These are phyloP conservation scores for Pungitius pungitius DNA, from an alignment of 2,113 vertebrate genomes.

Conservation along the genomic window DNA sequence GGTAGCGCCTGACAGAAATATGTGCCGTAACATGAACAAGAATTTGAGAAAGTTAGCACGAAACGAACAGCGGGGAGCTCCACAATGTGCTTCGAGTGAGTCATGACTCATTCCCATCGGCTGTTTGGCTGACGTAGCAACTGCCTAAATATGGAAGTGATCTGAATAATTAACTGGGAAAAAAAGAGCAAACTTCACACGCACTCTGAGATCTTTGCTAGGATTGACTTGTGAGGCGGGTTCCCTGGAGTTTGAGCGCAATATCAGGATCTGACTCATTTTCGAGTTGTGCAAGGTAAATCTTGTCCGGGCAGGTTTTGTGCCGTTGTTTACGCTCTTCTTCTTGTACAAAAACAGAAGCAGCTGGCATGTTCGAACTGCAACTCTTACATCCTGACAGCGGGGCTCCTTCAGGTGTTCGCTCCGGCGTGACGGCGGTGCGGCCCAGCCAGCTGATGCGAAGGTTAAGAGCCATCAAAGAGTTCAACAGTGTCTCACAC, in stretches of 20 bases:
- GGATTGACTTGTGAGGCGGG: constrained; percentile 57
- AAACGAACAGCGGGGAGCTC: constrained; percentile 20
- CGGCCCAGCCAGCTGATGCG: constrained; percentile 54
- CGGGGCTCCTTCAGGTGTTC: constrained; percentile 67
- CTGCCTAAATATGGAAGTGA: constrained; percentile 10
- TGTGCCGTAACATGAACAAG: constrained; percentile 12
- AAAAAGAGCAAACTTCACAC: constrained; percentile 3
- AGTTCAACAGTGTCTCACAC: constrained; percentile 52
- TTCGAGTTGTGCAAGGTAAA: constrained; percentile 54
- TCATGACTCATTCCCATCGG: constrained; percentile 20
- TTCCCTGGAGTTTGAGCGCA: constrained; percentile 43
- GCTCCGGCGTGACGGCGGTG: constrained; percentile 48
- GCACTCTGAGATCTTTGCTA: constrained; percentile 16
- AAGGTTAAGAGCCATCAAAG: constrained; percentile 69
- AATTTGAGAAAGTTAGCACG: constrained; percentile 27
- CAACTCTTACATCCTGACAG: constrained; percentile 48
- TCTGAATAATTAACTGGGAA: constrained; percentile 36
- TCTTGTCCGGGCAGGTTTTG: constrained; percentile 64
- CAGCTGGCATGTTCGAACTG: constrained; percentile 49
- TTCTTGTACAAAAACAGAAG: constrained; percentile 50
- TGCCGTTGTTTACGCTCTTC: constrained; percentile 36
- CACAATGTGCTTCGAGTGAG: constrained; percentile 29
- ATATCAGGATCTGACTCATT: constrained; percentile 58
- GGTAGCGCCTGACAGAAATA: background rate
- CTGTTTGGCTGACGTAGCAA: constrained; percentile 27